These are phyloP conservation scores for Nesoenas mayeri DNA, from an alignment of 2,113 vertebrate species.

Conservation along the genomic window DNA sequence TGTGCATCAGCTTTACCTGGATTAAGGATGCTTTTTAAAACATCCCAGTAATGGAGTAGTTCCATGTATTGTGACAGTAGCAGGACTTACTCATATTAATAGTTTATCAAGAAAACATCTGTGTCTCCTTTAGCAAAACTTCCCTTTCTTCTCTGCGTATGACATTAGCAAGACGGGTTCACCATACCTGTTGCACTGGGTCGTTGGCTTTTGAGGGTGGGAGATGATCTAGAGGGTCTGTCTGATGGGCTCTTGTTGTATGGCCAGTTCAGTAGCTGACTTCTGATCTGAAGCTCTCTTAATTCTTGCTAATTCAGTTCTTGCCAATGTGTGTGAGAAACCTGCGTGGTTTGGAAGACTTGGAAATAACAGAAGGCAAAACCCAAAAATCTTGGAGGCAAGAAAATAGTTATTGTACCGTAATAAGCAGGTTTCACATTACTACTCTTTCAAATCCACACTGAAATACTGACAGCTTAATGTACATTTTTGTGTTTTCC, in stretches of 20 bases:
- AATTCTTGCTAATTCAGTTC: not conserved
- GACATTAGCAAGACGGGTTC: not conserved
- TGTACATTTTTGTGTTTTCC: not conserved
- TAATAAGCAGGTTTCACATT: not conserved
- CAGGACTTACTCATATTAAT: not conserved
- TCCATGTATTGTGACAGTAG: not conserved
- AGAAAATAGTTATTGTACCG: not conserved
- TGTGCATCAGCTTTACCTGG: not conserved
- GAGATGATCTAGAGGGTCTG: not conserved
- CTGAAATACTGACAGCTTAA: slow-evolving; percentile 1
- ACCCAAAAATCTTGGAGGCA: not conserved
- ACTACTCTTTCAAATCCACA: not conserved
- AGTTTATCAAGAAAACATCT: not conserved
- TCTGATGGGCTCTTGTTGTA: not conserved
- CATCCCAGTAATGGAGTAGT: not conserved
- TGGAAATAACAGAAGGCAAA: not conserved
- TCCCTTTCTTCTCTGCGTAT: not conserved
- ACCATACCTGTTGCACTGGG: not conserved
- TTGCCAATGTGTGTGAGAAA: not conserved
- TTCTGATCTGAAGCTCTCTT: not conserved
- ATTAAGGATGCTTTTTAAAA: not conserved
- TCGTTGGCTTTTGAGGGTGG: not conserved
- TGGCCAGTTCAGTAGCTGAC: not conserved
- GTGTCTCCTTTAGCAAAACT: not conserved
- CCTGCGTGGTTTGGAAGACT: not conserved